phyloP scores from a whole-genome alignment of 2,113 vertebrate genomes.

The Nothocercus julius region DNA sequence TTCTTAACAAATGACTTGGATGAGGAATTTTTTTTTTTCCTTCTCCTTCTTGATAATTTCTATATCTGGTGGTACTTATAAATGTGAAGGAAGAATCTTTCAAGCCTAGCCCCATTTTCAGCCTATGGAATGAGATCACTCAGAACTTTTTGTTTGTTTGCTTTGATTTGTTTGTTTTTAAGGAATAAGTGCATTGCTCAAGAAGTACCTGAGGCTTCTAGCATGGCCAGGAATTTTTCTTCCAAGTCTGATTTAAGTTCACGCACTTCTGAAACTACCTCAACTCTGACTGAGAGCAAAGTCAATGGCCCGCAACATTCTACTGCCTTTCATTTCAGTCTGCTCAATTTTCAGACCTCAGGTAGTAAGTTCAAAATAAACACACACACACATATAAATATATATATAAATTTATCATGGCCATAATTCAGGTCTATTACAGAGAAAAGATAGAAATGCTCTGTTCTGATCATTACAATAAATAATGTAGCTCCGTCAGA shows the following conservation, averaged over 20 bases:
- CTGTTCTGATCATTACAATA: conserved; percentile 24
- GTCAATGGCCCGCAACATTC: background rate
- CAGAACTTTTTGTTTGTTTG: no score
- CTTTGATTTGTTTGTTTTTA: no score
- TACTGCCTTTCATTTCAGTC: background rate
- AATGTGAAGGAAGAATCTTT: background rate
- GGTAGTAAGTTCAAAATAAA: background rate
- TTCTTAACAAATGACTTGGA: background rate
- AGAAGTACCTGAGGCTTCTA: background rate
- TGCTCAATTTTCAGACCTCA: background rate
- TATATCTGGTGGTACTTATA: background rate
- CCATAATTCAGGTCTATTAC: background rate
- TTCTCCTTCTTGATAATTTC: background rate
- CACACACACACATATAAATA: background rate
- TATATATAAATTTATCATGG: background rate
- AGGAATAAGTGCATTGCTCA: no score
- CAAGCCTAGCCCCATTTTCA: background rate
- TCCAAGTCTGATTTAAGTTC: background rate
- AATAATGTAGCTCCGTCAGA: conserved; percentile 15
- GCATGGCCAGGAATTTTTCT: background rate
- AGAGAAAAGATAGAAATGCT: conserved; percentile 32
- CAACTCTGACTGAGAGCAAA: background rate
- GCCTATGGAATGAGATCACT: background rate
- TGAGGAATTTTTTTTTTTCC: background rate
- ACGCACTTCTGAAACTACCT: background rate